These are phyloP conservation scores for Myotis daubentonii DNA, from an alignment of 2,797 vertebrate genomes.

Conservation along the genomic window DNA sequence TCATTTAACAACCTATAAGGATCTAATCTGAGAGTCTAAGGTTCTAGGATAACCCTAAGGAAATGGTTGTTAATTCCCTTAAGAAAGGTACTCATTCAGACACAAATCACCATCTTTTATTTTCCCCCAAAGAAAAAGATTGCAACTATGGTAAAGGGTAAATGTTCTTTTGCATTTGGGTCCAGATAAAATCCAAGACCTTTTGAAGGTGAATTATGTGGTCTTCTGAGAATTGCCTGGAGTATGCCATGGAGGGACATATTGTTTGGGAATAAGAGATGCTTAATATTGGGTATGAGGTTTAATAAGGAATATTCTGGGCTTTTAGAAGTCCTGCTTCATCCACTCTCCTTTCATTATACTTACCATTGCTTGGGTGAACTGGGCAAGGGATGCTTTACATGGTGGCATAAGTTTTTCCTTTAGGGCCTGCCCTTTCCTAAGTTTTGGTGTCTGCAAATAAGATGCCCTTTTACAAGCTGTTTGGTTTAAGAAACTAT, in stretches of 20 bases:
- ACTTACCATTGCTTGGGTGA: neutral
- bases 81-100: slow-evolving; percentile 9
- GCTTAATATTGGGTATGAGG: neutral
- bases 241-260: neutral
- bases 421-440: neutral
- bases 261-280: neutral
- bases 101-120: slow-evolving; percentile 25
- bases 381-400: neutral
- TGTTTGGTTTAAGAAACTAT: neutral
- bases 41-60: slow-evolving; percentile 9
- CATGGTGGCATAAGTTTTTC: neutral
- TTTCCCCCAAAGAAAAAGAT: slow-evolving; percentile 6
- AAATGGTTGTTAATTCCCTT: slow-evolving; percentile 45
- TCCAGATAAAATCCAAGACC: neutral
- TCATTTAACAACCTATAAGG: slow-evolving; percentile 32
- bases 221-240: neutral
- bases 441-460: neutral
- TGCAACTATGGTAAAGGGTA: neutral
- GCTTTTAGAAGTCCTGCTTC: neutral
- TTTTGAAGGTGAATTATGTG: neutral
- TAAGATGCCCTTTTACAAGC: neutral
- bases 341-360: neutral
- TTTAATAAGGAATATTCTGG: neutral
- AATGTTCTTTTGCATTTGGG: slow-evolving; percentile 30
- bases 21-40: neutral